Evolutionary conservation across 2,113 vertebrate species (phyloP), one percentile per base, ranked within the genome.

Genomic region (Ursus arctos): DNA sequence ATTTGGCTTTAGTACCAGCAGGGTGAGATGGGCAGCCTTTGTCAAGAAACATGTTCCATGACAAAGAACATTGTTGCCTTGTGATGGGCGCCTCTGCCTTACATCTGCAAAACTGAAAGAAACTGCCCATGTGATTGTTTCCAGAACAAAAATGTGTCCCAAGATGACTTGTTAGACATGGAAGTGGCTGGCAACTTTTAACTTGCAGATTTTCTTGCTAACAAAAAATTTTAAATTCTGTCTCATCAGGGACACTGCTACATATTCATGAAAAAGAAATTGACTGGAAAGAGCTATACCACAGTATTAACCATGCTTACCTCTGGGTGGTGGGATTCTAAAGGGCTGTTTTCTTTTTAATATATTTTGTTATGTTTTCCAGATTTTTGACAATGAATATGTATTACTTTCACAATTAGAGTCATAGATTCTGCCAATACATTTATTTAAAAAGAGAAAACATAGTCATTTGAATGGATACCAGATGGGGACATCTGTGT

Each of bases 141-240:
- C 89, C n/a, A 92, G 94, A 69, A 40, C 67, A 80, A 71, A 92
- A 89, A 33, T 22, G 59, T 67, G 49, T 96, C 92, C 94, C 94
- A 67, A 51, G 83, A 87, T 95, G 95, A 87, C 82, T 95, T 96
- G 96, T 97, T 97, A 97, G 96, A 96, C 82, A 59, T 91, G 72
- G 43, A 94, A 92, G 89, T 92, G 82, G 74, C 74, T 95, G 96
- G 93, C 55, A 87, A 92, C 92, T 96, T 94, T 91, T 89, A 90
- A 96, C 92, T 96, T 84, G 94, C 69, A 92, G 89, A 92, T 96
- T 96, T 97, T 80, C n/a, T 96, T 96, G 92, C 95, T 97, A 92
- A 96, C 88, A 88, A 91, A 90, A 93, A 47, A 1, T 57, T 21
- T 31, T 63, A 94, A 63, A 86, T 96, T 90, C 86, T 57, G 31